Evolutionary conservation across 2,113 vertebrate genomes (phyloP), one percentile per base, ranked within the genome.

Genomic region (Chiloscyllium plagiosum): DNA sequence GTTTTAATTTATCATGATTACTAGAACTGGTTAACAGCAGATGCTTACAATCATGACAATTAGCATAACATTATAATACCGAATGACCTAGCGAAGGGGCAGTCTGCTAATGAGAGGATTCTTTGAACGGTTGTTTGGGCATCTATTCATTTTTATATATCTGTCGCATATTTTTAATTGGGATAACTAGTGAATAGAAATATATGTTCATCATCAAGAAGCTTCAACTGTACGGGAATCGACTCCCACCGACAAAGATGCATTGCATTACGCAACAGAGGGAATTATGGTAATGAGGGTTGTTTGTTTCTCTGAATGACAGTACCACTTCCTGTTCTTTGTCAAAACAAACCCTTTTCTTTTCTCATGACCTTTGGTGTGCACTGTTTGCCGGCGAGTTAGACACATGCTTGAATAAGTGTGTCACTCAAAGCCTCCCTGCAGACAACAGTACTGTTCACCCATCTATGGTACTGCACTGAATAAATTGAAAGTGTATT

Each of bases 291-390:
- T 89, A 89, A 89, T 89, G 10, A 83, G 22, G 24, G 50, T 24
- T 56, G 86, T 89, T 89, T 89, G 86, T 89, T 61, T 89, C 47
- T 56, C 47, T 89, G 50, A 89, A 61, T 89, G 86, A 50, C 86
- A 89, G 86, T 13, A 50, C 86, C 86, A 89, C 86, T 89, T 89
- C 86, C 86, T 89, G 86, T 89, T 12, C 86, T 89, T 89, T 89
- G 86, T 89, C 86, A 50, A 61, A 50, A 89, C 86, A 89, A 89
- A 50, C 86, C 10, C 86, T 89, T 89, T 89, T 50, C 86, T 89
- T 52, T 89, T 89, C 92, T 94, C 92, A 94, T 94, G 92, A 69
- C 65, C 92, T 68, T 70, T 94, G 65, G 37, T 69, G 65, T 69
- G 92, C 42, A 42, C 92, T 69, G 92, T 94, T 94, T 69, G 66